Conservation (phyloP, 1,140 invertebrate species). For the Lepidurus arcticus region DNA sequence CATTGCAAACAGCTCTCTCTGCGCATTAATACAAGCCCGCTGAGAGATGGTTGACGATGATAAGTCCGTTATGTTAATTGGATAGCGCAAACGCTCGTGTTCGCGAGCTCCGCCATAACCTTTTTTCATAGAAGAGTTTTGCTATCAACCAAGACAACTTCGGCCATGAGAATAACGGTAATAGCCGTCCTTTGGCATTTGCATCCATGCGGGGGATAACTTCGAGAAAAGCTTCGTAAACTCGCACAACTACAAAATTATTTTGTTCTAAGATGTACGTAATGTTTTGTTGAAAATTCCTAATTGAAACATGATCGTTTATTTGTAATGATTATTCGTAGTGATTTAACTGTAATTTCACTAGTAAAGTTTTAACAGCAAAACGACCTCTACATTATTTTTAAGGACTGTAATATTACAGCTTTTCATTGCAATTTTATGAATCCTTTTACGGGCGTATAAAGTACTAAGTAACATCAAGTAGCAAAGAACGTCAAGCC, state of each 20-base stretch:
- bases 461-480: too few species aligned
- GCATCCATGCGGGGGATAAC: neutral
- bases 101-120: neutral
- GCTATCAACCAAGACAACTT: neutral
- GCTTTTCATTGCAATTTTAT: too few species aligned
- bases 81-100: neutral
- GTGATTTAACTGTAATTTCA: too few species aligned
- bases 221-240: neutral
- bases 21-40: constrained; percentile 1
- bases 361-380: too few species aligned
- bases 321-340: too few species aligned
- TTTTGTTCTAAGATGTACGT: neutral
- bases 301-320: too few species aligned
- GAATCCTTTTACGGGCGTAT: too few species aligned
- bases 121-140: neutral
- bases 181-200: constrained; percentile 3
- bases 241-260: neutral
- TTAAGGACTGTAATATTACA: too few species aligned
- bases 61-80: constrained; percentile 7
- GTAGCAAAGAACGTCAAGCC: too few species aligned
- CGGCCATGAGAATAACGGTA: neutral
- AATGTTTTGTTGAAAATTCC: too few species aligned
- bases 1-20: neutral
- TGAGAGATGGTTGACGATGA: neutral
- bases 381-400: too few species aligned